Evolutionary conservation across 2,888 invertebrate species (phyloP).

Genomic region (Trichacis sp.): DNA sequence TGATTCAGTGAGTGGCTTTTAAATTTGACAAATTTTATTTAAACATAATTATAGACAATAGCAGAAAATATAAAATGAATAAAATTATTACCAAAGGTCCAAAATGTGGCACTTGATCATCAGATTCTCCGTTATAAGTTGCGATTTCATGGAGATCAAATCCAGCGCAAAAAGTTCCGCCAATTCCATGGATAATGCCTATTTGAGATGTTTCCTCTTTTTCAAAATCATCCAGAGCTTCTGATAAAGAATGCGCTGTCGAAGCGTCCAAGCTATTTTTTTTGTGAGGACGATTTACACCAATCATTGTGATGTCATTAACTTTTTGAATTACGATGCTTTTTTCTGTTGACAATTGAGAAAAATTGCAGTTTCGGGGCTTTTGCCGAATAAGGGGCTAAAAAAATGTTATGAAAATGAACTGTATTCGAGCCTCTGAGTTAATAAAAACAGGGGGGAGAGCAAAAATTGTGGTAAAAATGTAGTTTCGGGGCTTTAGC

Average conservation of each 20-base stretch:
- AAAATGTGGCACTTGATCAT: conserved; percentile 57
- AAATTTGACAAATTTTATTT: neutral
- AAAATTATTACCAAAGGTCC: conserved; percentile 52
- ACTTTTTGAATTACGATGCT: conserved; percentile 59
- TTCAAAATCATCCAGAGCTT: conserved; percentile 85
- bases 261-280: conserved; percentile 85
- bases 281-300: conserved; percentile 87
- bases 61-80: conserved; percentile 5
- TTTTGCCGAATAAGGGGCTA: too few relatives aligned
- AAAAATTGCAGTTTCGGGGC: neutral
- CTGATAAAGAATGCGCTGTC: conserved; percentile 77
- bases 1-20: too few relatives aligned
- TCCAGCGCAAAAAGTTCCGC: conserved; percentile 95
- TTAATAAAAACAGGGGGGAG: too few relatives aligned
- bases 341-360: conserved; percentile 35
- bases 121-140: conserved; percentile 49
- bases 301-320: conserved; percentile 80
- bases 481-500: too few relatives aligned
- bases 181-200: conserved; percentile 87
- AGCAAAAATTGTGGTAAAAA: too few relatives aligned
- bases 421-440: too few relatives aligned
- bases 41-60: conserved; percentile 8
- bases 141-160: conserved; percentile 86
- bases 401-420: conserved; percentile 57
- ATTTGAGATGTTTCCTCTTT: conserved; percentile 78